Evolutionary conservation across 2,797 vertebrate species (phyloP), one percentile per base, ranked within the genome.

Genomic region (Taeniopygia guttata): DNA sequence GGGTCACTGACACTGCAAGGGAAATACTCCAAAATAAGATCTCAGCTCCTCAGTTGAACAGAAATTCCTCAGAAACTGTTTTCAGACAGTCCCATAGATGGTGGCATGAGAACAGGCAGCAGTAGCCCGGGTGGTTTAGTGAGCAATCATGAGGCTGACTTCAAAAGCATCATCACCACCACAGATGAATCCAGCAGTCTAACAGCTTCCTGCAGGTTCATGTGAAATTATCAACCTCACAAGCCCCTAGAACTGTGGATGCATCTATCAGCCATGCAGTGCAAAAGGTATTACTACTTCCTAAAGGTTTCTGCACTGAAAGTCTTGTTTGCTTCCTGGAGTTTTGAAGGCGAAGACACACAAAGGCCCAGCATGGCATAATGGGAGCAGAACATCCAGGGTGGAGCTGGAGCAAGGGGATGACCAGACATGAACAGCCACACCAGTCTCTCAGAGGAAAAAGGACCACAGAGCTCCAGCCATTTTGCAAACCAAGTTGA

Each of bases 31-130:
- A 84, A 7, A 87, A 67, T 13, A 84, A 76, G 42, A 85, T 55
- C 30, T 79, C 52, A 56, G 48, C 52, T 89, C 66, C 48, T 76
- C 52, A 42, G 74, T 14, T 56, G 70, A 64, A 67, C 3, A 83
- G 74, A 84, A 93, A 84, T 60, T 42, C 46, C 78, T 83, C 67
- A 93, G 88, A 49, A 90, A 83, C 43, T 46, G 74, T 64, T 89
- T 93, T 72, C 86, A 85, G 66, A 60, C 22, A 80, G 81, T 77
- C 60, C 72, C 84, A 74, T 64, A 80, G 89, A 83, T 68, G 72
- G 81, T 93, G 89, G 76, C 76, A 63, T 16, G 59, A 75, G 87
- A 91, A 90, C 5, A 15, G 81, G 90, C 54, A 88, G 91, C 75
- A 63, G 34, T 10, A 83, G 66, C 49, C 43, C 1, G 15, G 75